Percentiles rank a stretch among this genome's conserved stretches.
Conservation (phyloP, 2,797 vertebrate species). For the Halcyon smyrnensis region DNA sequence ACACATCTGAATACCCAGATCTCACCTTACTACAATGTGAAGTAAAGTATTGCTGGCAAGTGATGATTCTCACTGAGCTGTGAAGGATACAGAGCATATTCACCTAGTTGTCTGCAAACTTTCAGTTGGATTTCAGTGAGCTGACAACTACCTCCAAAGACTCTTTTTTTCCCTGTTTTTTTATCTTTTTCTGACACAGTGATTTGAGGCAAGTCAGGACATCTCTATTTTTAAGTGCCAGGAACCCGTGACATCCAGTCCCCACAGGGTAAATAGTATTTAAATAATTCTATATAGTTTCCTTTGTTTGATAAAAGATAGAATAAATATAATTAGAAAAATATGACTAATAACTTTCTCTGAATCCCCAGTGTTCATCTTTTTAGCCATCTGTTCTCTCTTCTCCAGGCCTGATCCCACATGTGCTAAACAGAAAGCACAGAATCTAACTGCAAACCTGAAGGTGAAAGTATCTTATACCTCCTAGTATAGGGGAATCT, state of each 20-base stretch:
- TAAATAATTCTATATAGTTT: not conserved
- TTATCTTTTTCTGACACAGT: not conserved
- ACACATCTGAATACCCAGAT: not conserved
- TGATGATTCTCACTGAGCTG: not conserved
- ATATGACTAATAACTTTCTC: not conserved
- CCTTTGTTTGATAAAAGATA: not conserved
- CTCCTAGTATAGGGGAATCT: rapidly evolving
- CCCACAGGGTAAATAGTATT: not conserved
- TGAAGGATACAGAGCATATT: not conserved
- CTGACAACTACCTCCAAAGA: not conserved
- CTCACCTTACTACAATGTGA: not conserved
- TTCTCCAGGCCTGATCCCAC: not conserved
- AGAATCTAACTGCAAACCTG: not conserved
- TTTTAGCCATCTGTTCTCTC: not conserved
- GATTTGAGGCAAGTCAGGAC: not conserved
- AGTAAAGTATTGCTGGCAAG: not conserved
- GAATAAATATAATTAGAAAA: not conserved
- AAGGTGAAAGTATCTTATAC: not conserved
- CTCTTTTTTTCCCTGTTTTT: not conserved
- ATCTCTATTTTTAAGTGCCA: not conserved
- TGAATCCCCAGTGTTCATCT: not conserved
- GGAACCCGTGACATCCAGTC: not conserved
- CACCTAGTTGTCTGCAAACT: not conserved
- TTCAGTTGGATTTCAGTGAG: not conserved
- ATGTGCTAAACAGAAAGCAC: not conserved